Conservation (phyloP, 2,113 vertebrate species). For the Pangasianodon gigas region DNA sequence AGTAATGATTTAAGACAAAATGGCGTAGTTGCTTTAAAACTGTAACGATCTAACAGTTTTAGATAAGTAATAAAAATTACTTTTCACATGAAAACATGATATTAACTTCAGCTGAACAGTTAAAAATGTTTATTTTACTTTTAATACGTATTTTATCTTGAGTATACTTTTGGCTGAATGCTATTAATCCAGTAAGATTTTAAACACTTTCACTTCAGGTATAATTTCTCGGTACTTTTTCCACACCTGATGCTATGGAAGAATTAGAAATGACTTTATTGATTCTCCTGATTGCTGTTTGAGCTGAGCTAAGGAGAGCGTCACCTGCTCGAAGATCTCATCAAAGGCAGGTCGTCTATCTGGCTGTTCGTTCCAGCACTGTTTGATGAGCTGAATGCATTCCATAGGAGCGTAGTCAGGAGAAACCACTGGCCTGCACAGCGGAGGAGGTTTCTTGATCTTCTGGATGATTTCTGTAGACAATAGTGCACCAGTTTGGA, state of each 20-base stretch:
- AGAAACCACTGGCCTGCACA: slow-evolving; percentile 62
- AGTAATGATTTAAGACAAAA: neutral
- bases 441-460: slow-evolving; percentile 58
- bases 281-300: neutral
- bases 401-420: slow-evolving; percentile 64
- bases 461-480: slow-evolving; percentile 62
- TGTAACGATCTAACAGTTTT: neutral
- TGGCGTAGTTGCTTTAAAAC: neutral
- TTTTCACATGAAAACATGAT: neutral
- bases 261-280: neutral
- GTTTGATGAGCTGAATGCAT: slow-evolving; percentile 65
- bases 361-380: slow-evolving; percentile 66
- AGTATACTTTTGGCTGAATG: neutral
- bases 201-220: neutral
- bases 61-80: neutral
- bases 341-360: slow-evolving; percentile 60
- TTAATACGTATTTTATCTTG: neutral
- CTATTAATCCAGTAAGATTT: neutral
- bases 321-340: slow-evolving; percentile 64
- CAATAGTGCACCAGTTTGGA: neutral
- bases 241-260: neutral
- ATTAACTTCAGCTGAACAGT: neutral
- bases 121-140: neutral
- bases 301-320: neutral
- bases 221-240: neutral